Evolutionary conservation across 2,113 vertebrate species (phyloP), one percentile per base, ranked within the genome.

Genomic region (Pollachius pollachius): DNA sequence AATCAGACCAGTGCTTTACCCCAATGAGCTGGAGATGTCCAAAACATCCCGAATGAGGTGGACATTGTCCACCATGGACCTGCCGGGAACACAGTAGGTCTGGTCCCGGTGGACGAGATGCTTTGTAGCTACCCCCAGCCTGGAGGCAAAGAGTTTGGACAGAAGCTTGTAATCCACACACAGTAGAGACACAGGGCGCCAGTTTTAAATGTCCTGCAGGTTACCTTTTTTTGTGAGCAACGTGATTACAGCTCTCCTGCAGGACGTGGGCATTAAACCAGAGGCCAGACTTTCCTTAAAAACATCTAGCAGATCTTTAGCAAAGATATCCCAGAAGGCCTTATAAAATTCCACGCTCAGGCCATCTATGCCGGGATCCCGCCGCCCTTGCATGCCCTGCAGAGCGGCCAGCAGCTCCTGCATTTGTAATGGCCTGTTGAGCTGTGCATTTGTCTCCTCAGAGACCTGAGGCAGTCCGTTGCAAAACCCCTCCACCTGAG

Each of bases 221-320:
- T 76, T 9, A 8, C 68, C 73, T 52, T 70, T 70, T 23, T 64
- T 74, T 1, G 67, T 60, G n/a, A 67, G 9, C 21, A 71, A 4
- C 0, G 69, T 71, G 15, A 72, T 25, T 8, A 64, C 62, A 3
- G 48, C 71, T 52, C 71, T 71, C 54, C 58, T 67, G 21, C 60
- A 67, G 60, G 52, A 64, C 6, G 25, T 25, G n/a, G 61, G 56
- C 19, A 68, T 17, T 11, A 41, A 17, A 15, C 37, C 62, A 16
- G 18, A 2, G 3, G n/a, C 18, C 21, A 69, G 27, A 18, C 41
- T 48, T 13, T 57, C 70, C 54, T 34, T 69, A 3, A 70, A 15
- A 15, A 68, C 65, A 41, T 41, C 37, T 41, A 41, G 3, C 5
- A 41, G 37, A 11, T 41, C 37, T 1, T 41, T 41, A 7, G 37